Percentiles rank a stretch among this genome's conserved stretches.
These are phyloP conservation scores for Onychomys arenicola DNA, from an alignment of 2,797 vertebrate species.

Conservation along the genomic window DNA sequence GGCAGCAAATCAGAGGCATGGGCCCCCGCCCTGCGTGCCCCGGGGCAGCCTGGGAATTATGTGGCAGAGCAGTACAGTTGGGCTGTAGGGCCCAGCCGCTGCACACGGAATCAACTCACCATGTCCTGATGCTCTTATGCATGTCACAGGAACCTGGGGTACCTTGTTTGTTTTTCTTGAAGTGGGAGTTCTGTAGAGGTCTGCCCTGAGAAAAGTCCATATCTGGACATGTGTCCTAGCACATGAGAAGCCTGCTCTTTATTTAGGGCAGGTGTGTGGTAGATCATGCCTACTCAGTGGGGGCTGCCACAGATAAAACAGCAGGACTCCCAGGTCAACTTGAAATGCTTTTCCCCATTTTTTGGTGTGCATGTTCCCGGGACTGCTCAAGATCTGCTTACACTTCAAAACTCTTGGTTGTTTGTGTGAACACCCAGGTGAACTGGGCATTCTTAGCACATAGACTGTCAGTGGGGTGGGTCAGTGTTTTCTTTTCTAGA, in stretches of 20 bases:
- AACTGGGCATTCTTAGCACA: neutral
- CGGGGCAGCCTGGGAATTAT: constrained; percentile 80
- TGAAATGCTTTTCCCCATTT: neutral
- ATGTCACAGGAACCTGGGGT: constrained; percentile 67
- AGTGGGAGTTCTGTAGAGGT: neutral
- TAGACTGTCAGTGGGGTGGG: neutral
- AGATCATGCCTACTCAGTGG: neutral
- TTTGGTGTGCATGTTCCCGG: neutral
- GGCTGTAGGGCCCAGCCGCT: constrained; percentile 71
- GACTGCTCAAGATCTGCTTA: fast-evolving
- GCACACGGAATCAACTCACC: constrained; percentile 83
- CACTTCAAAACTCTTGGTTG: neutral
- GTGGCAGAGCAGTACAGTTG: constrained; percentile 68
- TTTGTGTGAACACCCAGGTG: neutral
- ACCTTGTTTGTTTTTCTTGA: neutral
- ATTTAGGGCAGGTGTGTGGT: fast-evolving
- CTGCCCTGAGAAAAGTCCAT: neutral
- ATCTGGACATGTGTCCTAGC: fast-evolving
- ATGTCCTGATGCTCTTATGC: constrained; percentile 14
- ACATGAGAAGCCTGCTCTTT: fast-evolving
- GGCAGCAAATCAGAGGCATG: constrained; percentile 86
- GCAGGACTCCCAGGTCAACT: fast-evolving
- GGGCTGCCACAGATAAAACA: no score
- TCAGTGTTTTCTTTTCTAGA: neutral
- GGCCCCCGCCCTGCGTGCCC: constrained; percentile 84